Conservation (phyloP, 2,113 vertebrate species). For the Triplophysa siluroides region DNA sequence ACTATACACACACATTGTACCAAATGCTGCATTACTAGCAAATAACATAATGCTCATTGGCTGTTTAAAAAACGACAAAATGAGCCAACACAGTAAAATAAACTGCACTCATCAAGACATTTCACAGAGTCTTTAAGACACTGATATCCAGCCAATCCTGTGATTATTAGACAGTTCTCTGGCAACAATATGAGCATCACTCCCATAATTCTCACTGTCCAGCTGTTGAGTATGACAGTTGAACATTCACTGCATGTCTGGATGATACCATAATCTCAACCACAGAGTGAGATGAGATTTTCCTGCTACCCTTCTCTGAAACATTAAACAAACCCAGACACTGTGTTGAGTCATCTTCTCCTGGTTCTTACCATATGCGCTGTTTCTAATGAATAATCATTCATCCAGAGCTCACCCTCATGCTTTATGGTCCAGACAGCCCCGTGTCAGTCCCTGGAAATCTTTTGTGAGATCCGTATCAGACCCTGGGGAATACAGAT, state of each 20-base stretch:
- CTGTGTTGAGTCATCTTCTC: slow-evolving; percentile 63
- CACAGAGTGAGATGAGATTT: not conserved
- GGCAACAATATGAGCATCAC: slow-evolving; percentile 11
- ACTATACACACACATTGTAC: no score
- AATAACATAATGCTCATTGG: no score
- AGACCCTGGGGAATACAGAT: not conserved
- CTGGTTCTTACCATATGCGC: slow-evolving; percentile 54
- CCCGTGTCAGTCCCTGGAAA: not conserved
- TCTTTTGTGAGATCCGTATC: not conserved
- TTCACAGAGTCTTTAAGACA: no score
- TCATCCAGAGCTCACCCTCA: slow-evolving; percentile 36
- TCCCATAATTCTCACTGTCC: not conserved
- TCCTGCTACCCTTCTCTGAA: slow-evolving; percentile 29
- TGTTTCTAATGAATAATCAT: slow-evolving; percentile 48
- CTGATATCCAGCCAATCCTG: not conserved
- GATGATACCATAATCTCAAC: slow-evolving; percentile 35
- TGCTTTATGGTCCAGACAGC: slow-evolving; percentile 23
- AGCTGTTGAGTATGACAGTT: slow-evolving; percentile 5
- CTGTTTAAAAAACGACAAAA: no score
- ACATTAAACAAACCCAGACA: slow-evolving; percentile 54
- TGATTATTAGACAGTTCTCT: not conserved
- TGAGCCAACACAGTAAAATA: no score
- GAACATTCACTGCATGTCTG: slow-evolving; percentile 41
- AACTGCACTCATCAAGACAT: no score
- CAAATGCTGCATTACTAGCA: no score